Base-by-base conservation (phyloP, 2,797 vertebrate genomes). In the Falco biarmicus region DNA sequence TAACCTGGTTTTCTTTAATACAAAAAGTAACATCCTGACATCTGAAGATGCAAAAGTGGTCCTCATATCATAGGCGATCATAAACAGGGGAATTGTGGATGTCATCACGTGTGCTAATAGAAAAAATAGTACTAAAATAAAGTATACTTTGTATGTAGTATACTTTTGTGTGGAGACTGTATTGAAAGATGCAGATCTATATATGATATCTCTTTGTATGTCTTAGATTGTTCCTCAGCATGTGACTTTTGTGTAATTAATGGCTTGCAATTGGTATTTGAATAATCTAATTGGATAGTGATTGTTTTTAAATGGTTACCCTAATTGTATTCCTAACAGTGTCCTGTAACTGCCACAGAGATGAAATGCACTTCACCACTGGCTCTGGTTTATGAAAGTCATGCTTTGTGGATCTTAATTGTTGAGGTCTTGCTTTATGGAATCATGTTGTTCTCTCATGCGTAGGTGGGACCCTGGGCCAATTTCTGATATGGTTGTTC, bases 241-340 rank as follows among this genome's bases (percentile, higher is more conserved):
- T 26, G 34, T 78, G 39, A 61, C 45, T 89, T 92, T 14, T 25
- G 80, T 93, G 61, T 20, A 51, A 53, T 89, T 94, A 47, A 61
- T 93, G 73, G 85, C 87, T 93, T 82, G 54, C 6, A 94, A 10
- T 19, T 89, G 39, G 19, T 91, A 89, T 50, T 88, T 95, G n/a
- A 93, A 73, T 95, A 86, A 83, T 96, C 78, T 83, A 43, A 71
- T 75, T 85, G 48, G 56, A 91, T 63, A 79, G 75, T 45, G 59
- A 11, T 6, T 88, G 14, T 10, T 79, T 57, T 85, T 64, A 87
- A 90, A 87, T 82, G 65, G 50, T 64, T 79, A 7, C 84, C 53
- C 12, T 39, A 64, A 20, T n/a, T 47, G 54, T 87, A 17, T 95
- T 68, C 64, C 77, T 39, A 34, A 26, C 32, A 22, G 53, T 31